Conservation (phyloP, 2,888 invertebrate species). For the Odontocolon sp. region DNA sequence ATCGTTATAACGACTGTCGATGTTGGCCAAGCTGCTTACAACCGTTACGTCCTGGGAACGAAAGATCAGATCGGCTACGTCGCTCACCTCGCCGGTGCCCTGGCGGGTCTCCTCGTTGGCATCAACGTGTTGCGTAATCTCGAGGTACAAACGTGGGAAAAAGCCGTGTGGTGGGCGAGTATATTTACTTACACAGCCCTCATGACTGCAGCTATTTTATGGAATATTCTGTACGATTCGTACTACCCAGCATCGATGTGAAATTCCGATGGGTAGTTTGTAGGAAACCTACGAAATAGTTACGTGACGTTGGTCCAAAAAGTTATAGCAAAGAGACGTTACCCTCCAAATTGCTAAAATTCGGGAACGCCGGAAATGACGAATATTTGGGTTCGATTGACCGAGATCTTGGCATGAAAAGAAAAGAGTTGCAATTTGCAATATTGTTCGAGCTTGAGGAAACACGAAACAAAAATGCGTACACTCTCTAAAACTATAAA, state of each 20-base stretch:
- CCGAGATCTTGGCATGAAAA: no score
- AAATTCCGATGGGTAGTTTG: not conserved
- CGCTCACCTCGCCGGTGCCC: conserved; percentile 95
- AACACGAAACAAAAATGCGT: conserved; percentile 3
- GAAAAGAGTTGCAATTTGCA: no score
- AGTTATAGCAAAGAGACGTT: no score
- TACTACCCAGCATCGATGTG: conserved; percentile 54
- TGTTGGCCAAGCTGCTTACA: conserved; percentile 94
- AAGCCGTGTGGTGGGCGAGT: conserved; percentile 90
- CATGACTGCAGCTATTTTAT: conserved; percentile 87
- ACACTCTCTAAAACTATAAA: conserved; percentile 1
- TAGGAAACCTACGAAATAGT: not conserved
- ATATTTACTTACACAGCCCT: conserved; percentile 87
- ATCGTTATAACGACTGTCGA: conserved; percentile 91
- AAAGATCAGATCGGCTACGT: conserved; percentile 94
- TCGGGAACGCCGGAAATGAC: no score
- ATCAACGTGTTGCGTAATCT: conserved; percentile 93
- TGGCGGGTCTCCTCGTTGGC: conserved; percentile 93
- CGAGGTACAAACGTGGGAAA: conserved; percentile 90
- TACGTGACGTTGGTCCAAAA: no score
- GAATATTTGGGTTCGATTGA: no score
- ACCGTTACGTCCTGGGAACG: conserved; percentile 88
- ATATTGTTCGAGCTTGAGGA: no score
- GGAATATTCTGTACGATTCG: conserved; percentile 83
- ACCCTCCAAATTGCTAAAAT: no score